A percentile compares a stretch with the other conserved stretches of the same genome.
These are phyloP conservation scores for Agriopis marginaria DNA, from an alignment of 2,888 invertebrate genomes.

Conservation along the genomic window DNA sequence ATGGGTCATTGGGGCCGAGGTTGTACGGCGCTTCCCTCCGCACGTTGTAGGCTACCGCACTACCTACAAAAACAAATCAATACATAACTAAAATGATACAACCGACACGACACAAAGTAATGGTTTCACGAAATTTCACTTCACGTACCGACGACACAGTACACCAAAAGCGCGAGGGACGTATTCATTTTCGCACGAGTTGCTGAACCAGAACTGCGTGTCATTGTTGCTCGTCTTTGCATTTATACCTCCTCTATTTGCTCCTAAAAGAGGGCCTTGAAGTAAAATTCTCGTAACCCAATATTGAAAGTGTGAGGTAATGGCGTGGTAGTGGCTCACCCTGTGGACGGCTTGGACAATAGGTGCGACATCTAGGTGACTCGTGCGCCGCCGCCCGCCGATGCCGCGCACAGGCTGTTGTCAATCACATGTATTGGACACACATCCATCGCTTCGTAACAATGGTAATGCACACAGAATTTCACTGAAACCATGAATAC, in stretches of 20 bases:
- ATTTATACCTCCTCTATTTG: constrained; percentile 84
- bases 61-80: constrained; percentile 66
- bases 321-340: constrained; percentile 77
- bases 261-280: constrained; percentile 84
- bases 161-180: constrained; percentile 68
- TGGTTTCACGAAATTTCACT: constrained; percentile 51
- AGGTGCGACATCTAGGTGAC: constrained; percentile 85
- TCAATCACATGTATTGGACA: constrained; percentile 47
- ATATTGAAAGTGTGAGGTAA: constrained; percentile 86
- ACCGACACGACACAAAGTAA: constrained; percentile 22
- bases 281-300: constrained; percentile 85
- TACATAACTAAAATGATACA: constrained; percentile 25
- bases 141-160: constrained; percentile 78
- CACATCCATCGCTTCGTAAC: constrained; percentile 47
- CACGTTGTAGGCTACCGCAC: constrained; percentile 69
- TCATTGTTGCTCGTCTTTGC: constrained; percentile 76
- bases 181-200: constrained; percentile 79
- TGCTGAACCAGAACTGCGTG: constrained; percentile 75
- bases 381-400: constrained; percentile 69
- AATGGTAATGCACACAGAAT: constrained; percentile 50
- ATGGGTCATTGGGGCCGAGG: constrained; percentile 70
- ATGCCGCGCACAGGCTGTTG: constrained; percentile 75
- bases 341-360: constrained; percentile 78
- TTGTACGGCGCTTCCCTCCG: constrained; percentile 74
- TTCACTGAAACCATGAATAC: constrained; percentile 45